Percentiles rank a stretch among this genome's conserved stretches.
Conservation (phyloP, 1,140 invertebrate species). For the Atta cephalotes region DNA sequence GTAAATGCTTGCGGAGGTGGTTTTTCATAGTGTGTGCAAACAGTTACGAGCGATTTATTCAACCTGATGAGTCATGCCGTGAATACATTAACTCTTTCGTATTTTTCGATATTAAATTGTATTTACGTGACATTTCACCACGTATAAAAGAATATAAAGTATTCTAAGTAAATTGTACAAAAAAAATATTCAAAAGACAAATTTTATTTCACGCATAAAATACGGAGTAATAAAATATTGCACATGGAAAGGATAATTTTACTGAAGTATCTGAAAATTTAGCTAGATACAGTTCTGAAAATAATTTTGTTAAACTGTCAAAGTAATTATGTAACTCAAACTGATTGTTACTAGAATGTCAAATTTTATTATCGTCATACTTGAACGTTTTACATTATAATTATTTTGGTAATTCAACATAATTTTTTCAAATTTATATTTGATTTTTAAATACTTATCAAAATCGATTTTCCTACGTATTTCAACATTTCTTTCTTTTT, state of each 20-base stretch:
- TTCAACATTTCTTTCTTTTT: not conserved
- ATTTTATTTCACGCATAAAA: not conserved
- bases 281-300: no score
- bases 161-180: not conserved
- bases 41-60: conserved; percentile 30
- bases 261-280: no score
- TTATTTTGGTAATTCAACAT: no score
- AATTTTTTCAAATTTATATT: no score
- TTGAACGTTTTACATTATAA: no score
- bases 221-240: not conserved
- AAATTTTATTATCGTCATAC: no score
- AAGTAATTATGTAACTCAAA: no score
- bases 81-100: conserved; percentile 1
- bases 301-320: no score
- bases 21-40: not conserved
- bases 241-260: no score
- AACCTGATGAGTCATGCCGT: not conserved
- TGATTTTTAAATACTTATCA: no score
- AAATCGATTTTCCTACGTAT: not conserved
- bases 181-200: not conserved
- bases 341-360: no score
- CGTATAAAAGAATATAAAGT: not conserved
- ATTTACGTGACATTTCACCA: conserved; percentile 13
- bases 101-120: not conserved
- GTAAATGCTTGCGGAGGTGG: not conserved